Evolutionary conservation across 2,797 vertebrate species (phyloP).

Genomic region (Coreius guichenoti): DNA sequence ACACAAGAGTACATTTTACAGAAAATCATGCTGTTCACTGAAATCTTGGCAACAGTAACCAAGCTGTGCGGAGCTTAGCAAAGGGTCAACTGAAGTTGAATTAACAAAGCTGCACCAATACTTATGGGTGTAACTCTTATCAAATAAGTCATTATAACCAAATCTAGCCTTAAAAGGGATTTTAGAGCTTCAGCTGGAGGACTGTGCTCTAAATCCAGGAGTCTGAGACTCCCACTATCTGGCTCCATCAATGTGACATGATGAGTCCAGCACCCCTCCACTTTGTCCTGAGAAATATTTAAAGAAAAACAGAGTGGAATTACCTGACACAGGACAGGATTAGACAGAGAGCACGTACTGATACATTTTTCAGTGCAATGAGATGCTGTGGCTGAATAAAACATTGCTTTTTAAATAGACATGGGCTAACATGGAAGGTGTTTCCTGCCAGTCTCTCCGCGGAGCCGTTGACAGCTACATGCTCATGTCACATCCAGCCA

Average conservation of each 20-base stretch:
- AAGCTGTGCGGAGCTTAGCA: neutral
- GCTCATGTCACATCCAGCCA: conserved; percentile 32
- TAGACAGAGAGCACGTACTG: conserved; percentile 47
- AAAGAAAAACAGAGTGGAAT: conserved; percentile 59
- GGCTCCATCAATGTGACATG: conserved; percentile 30
- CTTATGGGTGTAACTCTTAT: neutral
- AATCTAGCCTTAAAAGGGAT: neutral
- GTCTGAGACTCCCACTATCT: conserved; percentile 3
- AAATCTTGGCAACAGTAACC: no score
- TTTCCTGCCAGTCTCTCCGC: conserved; percentile 46
- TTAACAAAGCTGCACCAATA: neutral
- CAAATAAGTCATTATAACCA: neutral
- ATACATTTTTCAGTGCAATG: conserved; percentile 62
- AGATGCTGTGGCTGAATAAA: conserved; percentile 65
- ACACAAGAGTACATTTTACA: neutral
- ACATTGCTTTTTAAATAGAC: conserved; percentile 62
- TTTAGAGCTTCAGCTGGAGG: neutral
- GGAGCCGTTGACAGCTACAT: conserved; percentile 41
- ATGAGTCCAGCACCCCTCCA: conserved; percentile 39
- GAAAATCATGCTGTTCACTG: neutral
- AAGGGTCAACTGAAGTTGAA: neutral
- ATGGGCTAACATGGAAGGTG: conserved; percentile 54
- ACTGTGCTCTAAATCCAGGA: neutral
- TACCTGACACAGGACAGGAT: conserved; percentile 57
- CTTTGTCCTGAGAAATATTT: conserved; percentile 65